phyloP scores from a whole-genome alignment of 2,888 invertebrate genomes.

The Scelioninae gen. 1 region DNA sequence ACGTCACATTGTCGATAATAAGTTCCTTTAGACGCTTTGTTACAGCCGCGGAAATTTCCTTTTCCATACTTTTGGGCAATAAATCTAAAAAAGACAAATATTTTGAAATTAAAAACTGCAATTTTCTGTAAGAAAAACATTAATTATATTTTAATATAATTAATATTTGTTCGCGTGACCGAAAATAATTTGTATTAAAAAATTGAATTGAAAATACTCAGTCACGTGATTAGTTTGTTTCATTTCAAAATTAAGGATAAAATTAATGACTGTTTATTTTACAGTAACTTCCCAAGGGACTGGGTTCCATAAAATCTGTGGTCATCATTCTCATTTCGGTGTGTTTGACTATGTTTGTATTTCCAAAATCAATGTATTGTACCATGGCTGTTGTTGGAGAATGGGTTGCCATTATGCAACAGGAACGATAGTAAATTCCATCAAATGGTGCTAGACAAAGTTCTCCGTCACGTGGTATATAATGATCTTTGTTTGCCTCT shows the following conservation, averaged over 20 bases:
- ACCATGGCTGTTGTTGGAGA: constrained; percentile 71
- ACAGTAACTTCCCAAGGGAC: constrained; percentile 75
- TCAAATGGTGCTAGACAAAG: constrained; percentile 80
- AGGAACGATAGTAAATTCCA: constrained; percentile 79
- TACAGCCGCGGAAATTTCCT: constrained; percentile 17
- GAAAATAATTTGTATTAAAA: too few relatives aligned
- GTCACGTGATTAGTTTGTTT: too few relatives aligned
- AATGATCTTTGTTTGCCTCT: constrained; percentile 71
- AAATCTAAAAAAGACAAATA: constrained; percentile 35
- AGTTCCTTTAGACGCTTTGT: constrained; percentile 22
- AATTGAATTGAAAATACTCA: background rate
- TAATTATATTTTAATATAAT: constrained; percentile 1
- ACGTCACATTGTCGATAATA: constrained; percentile 9
- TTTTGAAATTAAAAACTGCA: background rate
- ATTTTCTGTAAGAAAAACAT: constrained; percentile 13
- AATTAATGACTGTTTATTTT: constrained; percentile 72
- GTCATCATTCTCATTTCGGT: constrained; percentile 79
- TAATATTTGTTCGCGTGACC: too few relatives aligned
- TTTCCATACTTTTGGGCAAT: constrained; percentile 36
- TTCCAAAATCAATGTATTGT: constrained; percentile 81
- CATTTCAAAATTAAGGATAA: too few relatives aligned
- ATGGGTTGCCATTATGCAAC: constrained; percentile 72
- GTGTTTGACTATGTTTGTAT: constrained; percentile 75
- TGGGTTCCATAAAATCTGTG: constrained; percentile 77
- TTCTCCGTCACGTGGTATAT: constrained; percentile 80